Evolutionary conservation across 2,797 vertebrate species (phyloP).

Genomic region (Poecile montanus): DNA sequence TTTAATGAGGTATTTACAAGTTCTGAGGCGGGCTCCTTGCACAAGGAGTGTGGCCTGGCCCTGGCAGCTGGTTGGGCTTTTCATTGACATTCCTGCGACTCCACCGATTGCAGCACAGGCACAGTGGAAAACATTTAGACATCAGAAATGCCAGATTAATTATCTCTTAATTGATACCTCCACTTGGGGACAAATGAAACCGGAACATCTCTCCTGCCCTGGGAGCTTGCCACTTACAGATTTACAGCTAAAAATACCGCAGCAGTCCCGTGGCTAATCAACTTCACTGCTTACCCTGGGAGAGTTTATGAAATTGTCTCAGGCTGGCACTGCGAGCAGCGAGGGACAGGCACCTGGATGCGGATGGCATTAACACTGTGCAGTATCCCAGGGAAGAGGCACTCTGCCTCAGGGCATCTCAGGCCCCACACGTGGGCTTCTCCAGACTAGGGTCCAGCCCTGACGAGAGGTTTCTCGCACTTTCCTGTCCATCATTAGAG

Average conservation of each 20-base stretch:
- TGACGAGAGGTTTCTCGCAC: rapidly evolving
- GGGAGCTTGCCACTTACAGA: conserved; percentile 42
- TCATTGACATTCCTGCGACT: conserved; percentile 29
- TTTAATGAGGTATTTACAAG: conserved; percentile 42
- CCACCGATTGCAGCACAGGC: background rate
- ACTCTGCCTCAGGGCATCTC: rapidly evolving
- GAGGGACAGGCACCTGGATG: background rate
- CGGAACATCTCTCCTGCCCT: conserved; percentile 18
- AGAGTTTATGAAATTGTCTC: conserved; percentile 25
- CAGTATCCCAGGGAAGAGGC: rapidly evolving
- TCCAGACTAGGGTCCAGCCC: background rate
- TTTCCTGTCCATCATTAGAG: background rate
- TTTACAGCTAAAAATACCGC: conserved; percentile 67
- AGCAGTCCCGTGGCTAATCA: conserved; percentile 38
- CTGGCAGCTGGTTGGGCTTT: background rate
- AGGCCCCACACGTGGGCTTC: rapidly evolving
- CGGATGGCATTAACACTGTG: rapidly evolving
- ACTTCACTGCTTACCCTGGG: conserved; percentile 1
- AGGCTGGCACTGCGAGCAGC: rapidly evolving
- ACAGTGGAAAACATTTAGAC: conserved; percentile 45
- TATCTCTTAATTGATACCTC: conserved; percentile 63
- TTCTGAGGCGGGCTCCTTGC: background rate
- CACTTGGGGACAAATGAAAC: conserved; percentile 52
- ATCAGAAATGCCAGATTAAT: conserved; percentile 48
- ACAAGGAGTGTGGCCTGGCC: background rate